Evolutionary conservation across 1,140 invertebrate species (phyloP).

Genomic region (Lordiphosa mommai): DNA sequence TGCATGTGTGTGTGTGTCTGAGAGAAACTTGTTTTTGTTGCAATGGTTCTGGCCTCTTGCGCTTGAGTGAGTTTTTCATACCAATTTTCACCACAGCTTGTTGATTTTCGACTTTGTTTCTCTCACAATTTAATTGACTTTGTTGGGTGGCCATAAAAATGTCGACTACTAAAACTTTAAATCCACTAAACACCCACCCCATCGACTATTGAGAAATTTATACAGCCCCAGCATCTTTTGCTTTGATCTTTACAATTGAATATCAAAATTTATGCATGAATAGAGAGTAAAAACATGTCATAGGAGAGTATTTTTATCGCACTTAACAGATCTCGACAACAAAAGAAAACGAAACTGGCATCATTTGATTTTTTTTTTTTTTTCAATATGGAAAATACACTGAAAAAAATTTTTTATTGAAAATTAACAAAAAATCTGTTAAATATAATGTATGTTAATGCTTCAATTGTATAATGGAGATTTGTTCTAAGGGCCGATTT

Average conservation of each 20-base stretch:
- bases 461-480: no score
- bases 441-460: no score
- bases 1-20: constrained; percentile 7
- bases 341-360: constrained; percentile 12
- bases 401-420: neutral
- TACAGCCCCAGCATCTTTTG: constrained; percentile 43
- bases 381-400: constrained; percentile 11
- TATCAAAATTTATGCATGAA: constrained; percentile 49
- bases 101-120: constrained; percentile 38
- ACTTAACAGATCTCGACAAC: constrained; percentile 57
- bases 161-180: constrained; percentile 21
- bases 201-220: constrained; percentile 9
- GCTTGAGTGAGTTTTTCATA: constrained; percentile 21
- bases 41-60: constrained; percentile 13
- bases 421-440: neutral
- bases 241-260: constrained; percentile 45
- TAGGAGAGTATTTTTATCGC: constrained; percentile 35
- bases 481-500: no score
- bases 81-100: constrained; percentile 41
- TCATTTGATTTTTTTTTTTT: no score
- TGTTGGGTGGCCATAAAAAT: constrained; percentile 16
- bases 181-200: constrained; percentile 1
- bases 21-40: constrained; percentile 12
- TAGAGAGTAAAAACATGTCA: constrained; percentile 32
- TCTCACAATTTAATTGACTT: constrained; percentile 36